Conservation (phyloP, 2,113 vertebrate genomes). For the Callionymus lyra region DNA sequence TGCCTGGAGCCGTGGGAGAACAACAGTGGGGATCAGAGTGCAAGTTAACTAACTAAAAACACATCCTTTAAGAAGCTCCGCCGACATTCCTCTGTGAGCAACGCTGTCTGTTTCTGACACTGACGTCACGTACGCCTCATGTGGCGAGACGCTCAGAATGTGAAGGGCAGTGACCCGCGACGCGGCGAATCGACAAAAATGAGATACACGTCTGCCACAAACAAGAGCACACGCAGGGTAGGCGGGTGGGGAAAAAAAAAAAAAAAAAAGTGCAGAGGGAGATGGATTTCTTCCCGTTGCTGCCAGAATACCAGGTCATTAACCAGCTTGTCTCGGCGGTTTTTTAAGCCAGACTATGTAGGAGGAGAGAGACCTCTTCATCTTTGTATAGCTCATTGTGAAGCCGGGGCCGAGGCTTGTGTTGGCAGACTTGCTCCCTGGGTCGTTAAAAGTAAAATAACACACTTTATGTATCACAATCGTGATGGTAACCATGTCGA, state of each 20-base stretch:
- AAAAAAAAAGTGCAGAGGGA: constrained; percentile 8
- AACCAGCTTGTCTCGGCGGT: constrained; percentile 11
- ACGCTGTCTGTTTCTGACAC: constrained; percentile 7
- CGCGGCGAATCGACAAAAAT: constrained; percentile 7
- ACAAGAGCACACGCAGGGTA: constrained; percentile 5
- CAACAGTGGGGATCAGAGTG: no score
- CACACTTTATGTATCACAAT: no score
- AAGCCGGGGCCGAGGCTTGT: neutral
- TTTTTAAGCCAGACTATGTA: constrained; percentile 9
- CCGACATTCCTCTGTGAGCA: constrained; percentile 8
- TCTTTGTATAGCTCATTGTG: neutral
- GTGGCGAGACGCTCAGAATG: constrained; percentile 12
- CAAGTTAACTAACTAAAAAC: constrained; percentile 8
- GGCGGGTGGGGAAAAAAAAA: neutral
- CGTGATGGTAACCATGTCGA: neutral
- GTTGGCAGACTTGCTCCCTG: constrained; percentile 1
- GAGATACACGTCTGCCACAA: constrained; percentile 9
- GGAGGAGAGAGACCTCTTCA: constrained; percentile 12
- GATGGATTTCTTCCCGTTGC: constrained; percentile 5
- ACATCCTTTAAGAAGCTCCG: neutral
- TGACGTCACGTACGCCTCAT: constrained; percentile 20
- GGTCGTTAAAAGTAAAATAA: neutral
- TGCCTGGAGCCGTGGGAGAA: no score
- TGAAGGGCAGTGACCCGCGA: constrained; percentile 19
- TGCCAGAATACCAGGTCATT: constrained; percentile 20